Conservation (phyloP, 2,113 vertebrate genomes). For the Aptenodytes forsteri region DNA sequence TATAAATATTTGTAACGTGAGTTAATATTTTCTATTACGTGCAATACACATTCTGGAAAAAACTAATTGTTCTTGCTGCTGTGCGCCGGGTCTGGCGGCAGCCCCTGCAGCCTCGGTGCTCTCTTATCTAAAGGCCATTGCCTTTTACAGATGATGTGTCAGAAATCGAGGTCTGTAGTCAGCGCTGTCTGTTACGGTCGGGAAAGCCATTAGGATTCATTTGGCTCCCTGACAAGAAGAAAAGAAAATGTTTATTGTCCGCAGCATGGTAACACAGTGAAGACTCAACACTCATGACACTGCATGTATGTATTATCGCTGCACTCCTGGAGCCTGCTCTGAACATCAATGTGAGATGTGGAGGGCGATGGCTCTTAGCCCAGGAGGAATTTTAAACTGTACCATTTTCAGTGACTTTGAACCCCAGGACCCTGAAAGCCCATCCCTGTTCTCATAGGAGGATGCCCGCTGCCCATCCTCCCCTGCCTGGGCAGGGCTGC, state of each 20-base stretch:
- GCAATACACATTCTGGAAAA: background rate
- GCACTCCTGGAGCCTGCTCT: background rate
- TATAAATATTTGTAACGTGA: constrained; percentile 20
- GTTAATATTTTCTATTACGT: constrained; percentile 21
- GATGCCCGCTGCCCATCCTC: background rate
- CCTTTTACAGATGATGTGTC: background rate
- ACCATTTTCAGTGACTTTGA: background rate
- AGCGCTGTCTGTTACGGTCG: background rate
- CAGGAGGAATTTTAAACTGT: background rate
- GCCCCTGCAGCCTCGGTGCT: background rate
- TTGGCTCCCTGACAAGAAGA: background rate
- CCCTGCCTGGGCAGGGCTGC: background rate
- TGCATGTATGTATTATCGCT: background rate
- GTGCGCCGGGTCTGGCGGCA: background rate
- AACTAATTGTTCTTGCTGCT: background rate
- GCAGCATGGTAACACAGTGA: background rate
- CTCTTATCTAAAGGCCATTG: background rate
- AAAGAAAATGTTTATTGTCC: background rate
- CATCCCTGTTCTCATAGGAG: background rate
- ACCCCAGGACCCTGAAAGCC: background rate
- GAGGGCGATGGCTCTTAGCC: background rate
- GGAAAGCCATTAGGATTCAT: background rate
- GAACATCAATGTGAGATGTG: background rate
- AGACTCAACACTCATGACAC: background rate
- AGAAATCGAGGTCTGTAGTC: background rate